Conservation (phyloP, 1,140 invertebrate species). For the Hyles vespertilio region DNA sequence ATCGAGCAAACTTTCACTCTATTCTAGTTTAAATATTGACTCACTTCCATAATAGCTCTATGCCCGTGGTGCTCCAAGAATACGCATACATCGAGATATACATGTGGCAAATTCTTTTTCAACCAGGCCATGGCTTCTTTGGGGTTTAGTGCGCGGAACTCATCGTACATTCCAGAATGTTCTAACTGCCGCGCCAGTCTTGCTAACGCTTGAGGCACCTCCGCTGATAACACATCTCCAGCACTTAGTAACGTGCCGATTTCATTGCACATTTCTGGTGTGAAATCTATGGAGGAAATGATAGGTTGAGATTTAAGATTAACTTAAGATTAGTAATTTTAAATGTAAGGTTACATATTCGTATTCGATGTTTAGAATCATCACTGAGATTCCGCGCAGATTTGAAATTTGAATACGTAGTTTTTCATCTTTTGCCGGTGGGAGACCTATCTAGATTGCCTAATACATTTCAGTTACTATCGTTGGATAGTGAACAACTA, state of each 20-base stretch:
- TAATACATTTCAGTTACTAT: too few species aligned
- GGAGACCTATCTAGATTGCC: too few species aligned
- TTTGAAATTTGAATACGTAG: too few species aligned
- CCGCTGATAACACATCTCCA: conserved; percentile 82
- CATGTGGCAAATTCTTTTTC: conserved; percentile 69
- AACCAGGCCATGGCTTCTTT: conserved; percentile 78
- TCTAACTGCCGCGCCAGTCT: conserved; percentile 75
- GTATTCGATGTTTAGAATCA: too few species aligned
- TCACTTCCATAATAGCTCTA: conserved; percentile 83
- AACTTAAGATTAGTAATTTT: too few species aligned
- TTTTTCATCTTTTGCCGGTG: too few species aligned
- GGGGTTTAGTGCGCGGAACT: conserved; percentile 75
- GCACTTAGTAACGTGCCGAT: conserved; percentile 79
- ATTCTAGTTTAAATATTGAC: neutral
- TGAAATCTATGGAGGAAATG: conserved; percentile 73
- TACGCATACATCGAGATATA: conserved; percentile 70
- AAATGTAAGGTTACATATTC: too few species aligned
- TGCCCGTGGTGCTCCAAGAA: conserved; percentile 87
- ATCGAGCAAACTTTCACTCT: too few species aligned
- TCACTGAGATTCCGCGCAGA: too few species aligned
- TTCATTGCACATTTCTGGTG: conserved; percentile 78
- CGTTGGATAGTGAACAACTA: too few species aligned
- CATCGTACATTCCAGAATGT: conserved; percentile 60
- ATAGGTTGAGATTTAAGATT: neutral
- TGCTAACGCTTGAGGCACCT: conserved; percentile 77